A percentile compares a stretch with the other conserved stretches of the same genome.
These are phyloP conservation scores for Patiria pectinifera DNA, from an alignment of 53 echinoderm and acorn worm genomes.

Conservation along the genomic window DNA sequence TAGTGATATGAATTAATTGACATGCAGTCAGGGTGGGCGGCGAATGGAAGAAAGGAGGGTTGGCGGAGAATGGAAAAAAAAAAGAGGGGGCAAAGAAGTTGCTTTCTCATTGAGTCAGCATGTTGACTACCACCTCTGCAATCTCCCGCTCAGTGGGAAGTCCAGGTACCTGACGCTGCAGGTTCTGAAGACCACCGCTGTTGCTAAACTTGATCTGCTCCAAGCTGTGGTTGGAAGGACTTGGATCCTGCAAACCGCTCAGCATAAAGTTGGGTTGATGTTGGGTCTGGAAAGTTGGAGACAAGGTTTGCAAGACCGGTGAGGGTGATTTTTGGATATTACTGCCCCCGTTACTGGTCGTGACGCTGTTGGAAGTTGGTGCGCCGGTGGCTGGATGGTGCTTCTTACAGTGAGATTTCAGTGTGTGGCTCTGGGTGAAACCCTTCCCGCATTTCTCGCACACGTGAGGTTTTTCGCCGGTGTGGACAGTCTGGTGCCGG, in stretches of 20 bases:
- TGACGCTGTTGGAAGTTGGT: background rate
- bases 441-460: conserved; percentile 53
- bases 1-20: no score
- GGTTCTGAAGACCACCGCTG: conserved; percentile 6
- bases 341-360: background rate
- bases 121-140: conserved; percentile 46
- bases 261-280: conserved; percentile 33
- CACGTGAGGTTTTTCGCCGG: conserved; percentile 49
- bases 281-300: conserved; percentile 9
- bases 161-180: conserved; percentile 29
- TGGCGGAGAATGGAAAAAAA: background rate
- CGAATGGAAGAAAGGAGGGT: no score
- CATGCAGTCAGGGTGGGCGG: no score
- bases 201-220: conserved; percentile 36
- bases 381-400: conserved; percentile 15
- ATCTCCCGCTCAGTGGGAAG: conserved; percentile 44
- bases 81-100: background rate
- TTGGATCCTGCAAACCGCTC: conserved; percentile 14
- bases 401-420: conserved; percentile 47
- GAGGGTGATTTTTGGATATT: background rate
- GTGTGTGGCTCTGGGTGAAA: conserved; percentile 50
- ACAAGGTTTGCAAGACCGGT: background rate
- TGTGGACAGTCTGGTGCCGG: conserved; percentile 60
- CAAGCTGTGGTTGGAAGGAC: conserved; percentile 12
- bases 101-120: conserved; percentile 35